Evolutionary conservation across 2,113 vertebrate species (phyloP), one percentile per base, ranked within the genome.

Genomic region (Lepus timidus): DNA sequence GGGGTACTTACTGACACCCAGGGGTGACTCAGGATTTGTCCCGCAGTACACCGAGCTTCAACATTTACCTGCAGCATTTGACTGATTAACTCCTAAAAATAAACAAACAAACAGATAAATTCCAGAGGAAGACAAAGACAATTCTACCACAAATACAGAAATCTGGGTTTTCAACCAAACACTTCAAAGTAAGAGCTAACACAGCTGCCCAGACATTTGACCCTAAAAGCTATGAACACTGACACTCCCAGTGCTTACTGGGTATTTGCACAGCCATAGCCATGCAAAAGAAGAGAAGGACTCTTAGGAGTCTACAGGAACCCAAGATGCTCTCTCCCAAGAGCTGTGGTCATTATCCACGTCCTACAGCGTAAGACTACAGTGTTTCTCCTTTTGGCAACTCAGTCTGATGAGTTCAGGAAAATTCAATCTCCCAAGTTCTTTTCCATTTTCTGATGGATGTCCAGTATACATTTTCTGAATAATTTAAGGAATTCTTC

Each of bases 11-110:
- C 99, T 95, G 99, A 99, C 98, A 99, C 99, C 99, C 99, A 99
- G 84, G 99, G 99, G 98, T 99, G 99, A 83, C 98, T 98, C 88
- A 99, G 98, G 97, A 99, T 99, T 67, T 99, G 99, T 85, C 99
- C 98, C 3, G 99, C 99, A 1, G 99, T 99, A 83, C 99, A 99
- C 83, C 99, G 98, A 61, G 98, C 99, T 95, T 99, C 99, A 11
- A 98, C 98, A 29, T 99, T 99, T 96, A 99, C 99, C 85, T 99
- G 99, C 86, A 99, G 98, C 99, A 99, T 99, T 81, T 98, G 98
- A 95, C 98, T 99, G 96, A 99, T 99, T 98, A 99, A 97, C 94
- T 99, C 99, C 99, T 99, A 96, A 27, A 75, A 82, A 61, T 49
- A 96, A 52, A 96, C 1, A 79, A 27, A 95, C 1, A 71, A 25